Conservation (phyloP, 37 sponge, comb jelly and placozoan species). For the Axinella damicornis region DNA sequence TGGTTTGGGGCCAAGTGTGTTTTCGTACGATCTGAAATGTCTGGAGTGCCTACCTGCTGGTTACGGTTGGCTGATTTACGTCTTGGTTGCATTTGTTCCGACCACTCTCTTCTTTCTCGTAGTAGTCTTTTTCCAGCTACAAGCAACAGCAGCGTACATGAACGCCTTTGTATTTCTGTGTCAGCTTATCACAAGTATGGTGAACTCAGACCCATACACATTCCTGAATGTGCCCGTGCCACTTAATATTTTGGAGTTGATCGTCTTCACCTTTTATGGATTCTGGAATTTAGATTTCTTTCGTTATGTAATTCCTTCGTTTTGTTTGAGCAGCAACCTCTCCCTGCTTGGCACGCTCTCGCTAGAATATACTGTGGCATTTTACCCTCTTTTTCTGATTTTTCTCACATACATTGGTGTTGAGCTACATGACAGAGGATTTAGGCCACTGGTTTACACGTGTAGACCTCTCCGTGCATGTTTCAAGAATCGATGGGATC, state of each 20-base stretch:
- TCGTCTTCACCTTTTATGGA: neutral
- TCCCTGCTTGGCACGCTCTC: slow-evolving; percentile 13
- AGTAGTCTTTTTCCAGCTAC: neutral
- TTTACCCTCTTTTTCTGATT: slow-evolving; percentile 54
- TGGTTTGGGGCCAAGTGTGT: neutral
- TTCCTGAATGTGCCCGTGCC: neutral
- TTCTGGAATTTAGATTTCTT: slow-evolving; percentile 64
- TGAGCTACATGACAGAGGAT: slow-evolving; percentile 20
- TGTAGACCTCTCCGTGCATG: slow-evolving; percentile 18
- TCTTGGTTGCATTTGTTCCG: slow-evolving; percentile 8
- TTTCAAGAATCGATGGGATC: slow-evolving; percentile 22
- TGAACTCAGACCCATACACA: neutral
- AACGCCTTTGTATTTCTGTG: slow-evolving; percentile 57
- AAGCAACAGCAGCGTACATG: slow-evolving; percentile 51
- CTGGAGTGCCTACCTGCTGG: neutral
- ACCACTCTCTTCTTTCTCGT: slow-evolving; percentile 12
- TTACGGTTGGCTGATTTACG: neutral
- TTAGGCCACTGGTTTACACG: neutral
- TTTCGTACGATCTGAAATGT: slow-evolving; percentile 7
- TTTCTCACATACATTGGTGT: neutral
- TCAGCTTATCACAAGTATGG: slow-evolving; percentile 24
- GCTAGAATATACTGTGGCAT: slow-evolving; percentile 42
- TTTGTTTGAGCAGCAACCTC: slow-evolving; percentile 21
- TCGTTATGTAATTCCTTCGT: slow-evolving; percentile 19
- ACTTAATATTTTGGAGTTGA: neutral